Evolutionary conservation across 2,797 vertebrate genomes (phyloP).

Genomic region (Mormyrus hasselquistii): DNA sequence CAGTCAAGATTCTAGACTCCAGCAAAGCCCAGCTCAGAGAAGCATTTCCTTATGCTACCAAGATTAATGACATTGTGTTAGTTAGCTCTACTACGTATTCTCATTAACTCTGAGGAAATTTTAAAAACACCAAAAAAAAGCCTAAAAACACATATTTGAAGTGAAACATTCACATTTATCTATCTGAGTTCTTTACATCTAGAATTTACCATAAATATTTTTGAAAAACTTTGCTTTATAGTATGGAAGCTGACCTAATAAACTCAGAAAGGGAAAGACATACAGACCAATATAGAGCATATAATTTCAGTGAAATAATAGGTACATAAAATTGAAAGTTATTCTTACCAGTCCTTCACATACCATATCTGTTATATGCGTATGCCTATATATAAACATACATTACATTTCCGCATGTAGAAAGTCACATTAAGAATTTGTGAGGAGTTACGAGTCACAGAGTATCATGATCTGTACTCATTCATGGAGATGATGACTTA

Average conservation of each 20-base stretch:
- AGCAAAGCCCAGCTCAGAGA: not conserved
- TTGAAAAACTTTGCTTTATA: not conserved
- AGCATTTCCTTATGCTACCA: not conserved
- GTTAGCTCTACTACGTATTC: not conserved
- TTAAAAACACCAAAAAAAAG: not conserved
- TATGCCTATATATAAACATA: not conserved
- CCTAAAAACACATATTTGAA: not conserved
- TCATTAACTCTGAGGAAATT: not conserved
- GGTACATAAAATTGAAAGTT: not conserved
- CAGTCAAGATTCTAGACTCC: not conserved
- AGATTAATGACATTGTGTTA: not conserved
- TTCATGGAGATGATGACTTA: not conserved
- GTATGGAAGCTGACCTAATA: not conserved
- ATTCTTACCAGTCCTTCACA: not conserved
- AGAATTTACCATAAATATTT: not conserved
- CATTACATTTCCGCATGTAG: constrained; percentile 11
- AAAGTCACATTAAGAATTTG: not conserved
- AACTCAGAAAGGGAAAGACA: not conserved
- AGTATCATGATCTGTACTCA: not conserved
- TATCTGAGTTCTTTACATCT: not conserved
- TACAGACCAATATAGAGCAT: not conserved
- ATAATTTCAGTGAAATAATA: not conserved
- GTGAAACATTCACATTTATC: not conserved
- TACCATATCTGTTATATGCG: not conserved
- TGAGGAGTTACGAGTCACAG: not conserved